Conservation (phyloP, 1,140 invertebrate species). For the Tetraneura akinire region DNA sequence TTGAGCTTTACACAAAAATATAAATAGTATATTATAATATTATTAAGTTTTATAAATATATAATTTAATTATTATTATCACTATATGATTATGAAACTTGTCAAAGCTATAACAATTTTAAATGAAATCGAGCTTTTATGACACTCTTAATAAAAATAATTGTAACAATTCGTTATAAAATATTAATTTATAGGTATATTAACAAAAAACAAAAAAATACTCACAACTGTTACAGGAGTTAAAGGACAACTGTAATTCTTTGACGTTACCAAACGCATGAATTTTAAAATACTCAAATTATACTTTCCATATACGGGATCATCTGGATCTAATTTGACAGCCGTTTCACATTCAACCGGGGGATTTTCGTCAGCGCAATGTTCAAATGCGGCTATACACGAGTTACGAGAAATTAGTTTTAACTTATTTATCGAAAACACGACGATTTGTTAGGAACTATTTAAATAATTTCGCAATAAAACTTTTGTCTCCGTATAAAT, state of each 20-base stretch:
- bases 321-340: neutral
- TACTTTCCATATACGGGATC: constrained; percentile 3
- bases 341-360: neutral
- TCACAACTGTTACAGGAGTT: neutral
- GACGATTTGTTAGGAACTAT: no score
- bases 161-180: neutral
- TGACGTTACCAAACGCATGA: neutral
- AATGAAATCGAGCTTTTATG: no score
- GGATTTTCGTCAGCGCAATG: neutral
- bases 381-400: neutral
- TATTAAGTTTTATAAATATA: neutral
- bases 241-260: neutral
- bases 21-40: no score
- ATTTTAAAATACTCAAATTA: neutral
- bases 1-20: neutral
- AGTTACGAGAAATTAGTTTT: no score
- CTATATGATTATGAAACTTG: no score
- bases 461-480: no score
- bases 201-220: neutral
- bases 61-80: no score
- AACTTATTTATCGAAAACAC: no score
- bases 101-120: neutral
- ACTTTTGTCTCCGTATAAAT: no score
- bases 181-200: neutral
- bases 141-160: neutral